Percentiles rank a stretch among this genome's conserved stretches.
phyloP scores from a whole-genome alignment of 2,113 vertebrate species.

The Myiopsitta monachus region DNA sequence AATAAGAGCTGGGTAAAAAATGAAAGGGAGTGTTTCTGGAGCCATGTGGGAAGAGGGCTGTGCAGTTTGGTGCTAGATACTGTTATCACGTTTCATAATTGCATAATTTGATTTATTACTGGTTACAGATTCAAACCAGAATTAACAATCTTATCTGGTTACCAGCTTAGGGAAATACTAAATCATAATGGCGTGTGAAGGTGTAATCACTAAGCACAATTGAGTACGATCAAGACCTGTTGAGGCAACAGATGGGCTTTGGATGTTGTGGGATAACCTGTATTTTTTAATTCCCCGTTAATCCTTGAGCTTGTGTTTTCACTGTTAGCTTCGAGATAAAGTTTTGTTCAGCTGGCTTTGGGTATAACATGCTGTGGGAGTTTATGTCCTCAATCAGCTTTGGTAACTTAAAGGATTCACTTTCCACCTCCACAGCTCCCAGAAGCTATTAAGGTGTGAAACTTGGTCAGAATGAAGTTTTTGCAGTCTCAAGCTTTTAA shows the following conservation, averaged over 20 bases:
- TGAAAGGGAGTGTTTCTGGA: not conserved
- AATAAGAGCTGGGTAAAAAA: not conserved
- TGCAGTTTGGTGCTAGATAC: not conserved
- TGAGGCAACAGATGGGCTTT: not conserved
- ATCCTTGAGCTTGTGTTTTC: not conserved
- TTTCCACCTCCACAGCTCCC: not conserved
- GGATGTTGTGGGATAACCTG: not conserved
- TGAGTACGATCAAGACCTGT: not conserved
- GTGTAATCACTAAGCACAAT: not conserved
- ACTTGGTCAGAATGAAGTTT: not conserved
- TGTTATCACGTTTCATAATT: not conserved
- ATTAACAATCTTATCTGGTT: not conserved
- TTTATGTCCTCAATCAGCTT: not conserved
- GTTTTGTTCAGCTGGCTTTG: not conserved
- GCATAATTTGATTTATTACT: not conserved
- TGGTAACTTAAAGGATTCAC: not conserved
- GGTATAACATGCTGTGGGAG: not conserved
- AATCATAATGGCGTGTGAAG: rapidly evolving
- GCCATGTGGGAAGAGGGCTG: not conserved
- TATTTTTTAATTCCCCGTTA: not conserved
- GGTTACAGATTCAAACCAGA: not conserved
- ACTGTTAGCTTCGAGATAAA: not conserved
- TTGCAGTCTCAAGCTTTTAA: not conserved
- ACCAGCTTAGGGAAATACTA: not conserved
- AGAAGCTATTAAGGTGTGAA: not conserved